Evolutionary conservation across 2,797 vertebrate species (phyloP).

Genomic region (Rhabdophis nuchalis): DNA sequence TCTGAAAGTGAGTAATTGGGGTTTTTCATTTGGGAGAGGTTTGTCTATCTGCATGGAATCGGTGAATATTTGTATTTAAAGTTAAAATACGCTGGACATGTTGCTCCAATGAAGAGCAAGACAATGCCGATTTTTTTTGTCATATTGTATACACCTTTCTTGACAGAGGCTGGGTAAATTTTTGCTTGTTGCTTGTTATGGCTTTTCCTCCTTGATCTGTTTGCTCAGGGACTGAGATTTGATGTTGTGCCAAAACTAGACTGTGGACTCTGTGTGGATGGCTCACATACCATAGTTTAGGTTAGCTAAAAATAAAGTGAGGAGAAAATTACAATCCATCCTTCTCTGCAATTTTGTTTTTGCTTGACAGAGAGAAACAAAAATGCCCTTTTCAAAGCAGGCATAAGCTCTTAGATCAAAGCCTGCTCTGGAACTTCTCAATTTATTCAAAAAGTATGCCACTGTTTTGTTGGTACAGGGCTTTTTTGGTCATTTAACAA

Average conservation of each 20-base stretch:
- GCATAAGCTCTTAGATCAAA: not conserved
- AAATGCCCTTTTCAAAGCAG: not conserved
- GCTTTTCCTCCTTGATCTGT: no score
- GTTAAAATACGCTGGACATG: not conserved
- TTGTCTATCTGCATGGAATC: not conserved
- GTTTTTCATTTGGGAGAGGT: not conserved
- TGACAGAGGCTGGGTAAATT: not conserved
- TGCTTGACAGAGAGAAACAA: not conserved
- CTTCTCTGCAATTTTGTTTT: not conserved
- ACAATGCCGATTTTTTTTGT: not conserved
- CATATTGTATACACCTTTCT: not conserved
- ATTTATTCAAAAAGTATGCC: not conserved
- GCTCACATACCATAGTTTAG: not conserved
- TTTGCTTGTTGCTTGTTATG: not conserved
- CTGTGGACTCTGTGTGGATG: not conserved
- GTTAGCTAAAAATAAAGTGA: not conserved
- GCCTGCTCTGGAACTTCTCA: not conserved
- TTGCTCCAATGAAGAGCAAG: not conserved
- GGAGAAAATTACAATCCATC: not conserved
- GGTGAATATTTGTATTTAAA: not conserved
- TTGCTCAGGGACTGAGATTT: not conserved
- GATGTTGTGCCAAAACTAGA: not conserved
- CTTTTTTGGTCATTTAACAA: not conserved
- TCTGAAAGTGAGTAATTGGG: not conserved
- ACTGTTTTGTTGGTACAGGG: not conserved